Base-by-base conservation (phyloP, 2,888 invertebrate genomes). In the Phrixothrix hirtus region DNA sequence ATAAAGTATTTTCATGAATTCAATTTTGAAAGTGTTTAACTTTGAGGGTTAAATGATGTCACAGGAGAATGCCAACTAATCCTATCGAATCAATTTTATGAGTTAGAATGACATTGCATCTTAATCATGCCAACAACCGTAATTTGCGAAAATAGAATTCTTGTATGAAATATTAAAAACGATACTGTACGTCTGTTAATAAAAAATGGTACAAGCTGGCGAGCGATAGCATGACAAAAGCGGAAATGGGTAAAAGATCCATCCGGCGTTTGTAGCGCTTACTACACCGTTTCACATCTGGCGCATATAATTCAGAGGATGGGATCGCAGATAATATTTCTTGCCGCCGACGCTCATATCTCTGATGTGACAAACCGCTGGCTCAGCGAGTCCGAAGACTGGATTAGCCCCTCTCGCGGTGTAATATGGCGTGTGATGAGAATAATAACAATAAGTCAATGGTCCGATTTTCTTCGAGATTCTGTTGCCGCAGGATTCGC, bases 371-470 rank as follows among this genome's bases (percentile, higher is more conserved):
- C 73, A 73, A 75, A 75, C 71, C 69, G 75, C 74, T 69, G 65
- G 70, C 70, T 74, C 73, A 73, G 73, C 74, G 58, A 65, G 67
- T 66, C 66, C 69, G 62, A 63, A 61, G 64, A 67, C 66, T 68
- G 70, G 71, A 71, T 70, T 71, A 71, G 71, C 70, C 65, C 67
- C 67, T 66, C 67, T 68, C 67, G 65, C 67, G 66, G 69, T 71
- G 70, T 73, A 73, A 73, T 73, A 73, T 69, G 66, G 68, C 71
- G 71, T 74, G 72, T 73, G 73, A 73, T 73, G 72, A 69, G 73
- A 74, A 74, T 73, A 72, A 74, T 74, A 74, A 74, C 73, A 74
- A 73, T 74, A 74, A 74, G 71, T 72, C 72, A 71, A 69, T 70
- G 69, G 69, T 60, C 62, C 62, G 62, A 62, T 64, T 55, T 57